Evolutionary conservation across 2,113 vertebrate species (phyloP).

Genomic region (Xiphophorus couchianus): DNA sequence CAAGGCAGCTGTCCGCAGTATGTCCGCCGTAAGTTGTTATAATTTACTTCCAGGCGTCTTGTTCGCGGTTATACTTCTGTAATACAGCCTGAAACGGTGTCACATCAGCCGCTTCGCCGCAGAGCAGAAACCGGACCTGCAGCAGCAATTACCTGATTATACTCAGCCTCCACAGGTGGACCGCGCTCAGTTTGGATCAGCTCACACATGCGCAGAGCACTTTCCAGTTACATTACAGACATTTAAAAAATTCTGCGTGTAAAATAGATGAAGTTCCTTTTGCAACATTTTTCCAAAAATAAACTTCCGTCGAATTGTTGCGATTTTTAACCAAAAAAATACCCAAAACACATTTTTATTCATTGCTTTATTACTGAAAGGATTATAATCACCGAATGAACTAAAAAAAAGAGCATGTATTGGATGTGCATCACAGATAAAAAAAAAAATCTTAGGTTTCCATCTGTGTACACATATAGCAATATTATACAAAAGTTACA

Average conservation of each 20-base stretch:
- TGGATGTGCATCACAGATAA: not conserved
- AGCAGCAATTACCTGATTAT: constrained; percentile 74
- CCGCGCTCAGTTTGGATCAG: not conserved
- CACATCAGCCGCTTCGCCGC: constrained; percentile 6
- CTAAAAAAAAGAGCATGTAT: not conserved
- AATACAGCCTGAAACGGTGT: constrained; percentile 46
- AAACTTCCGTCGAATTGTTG: not conserved
- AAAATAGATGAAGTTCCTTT: too few species aligned
- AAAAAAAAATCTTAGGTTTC: not conserved
- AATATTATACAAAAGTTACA: too few species aligned
- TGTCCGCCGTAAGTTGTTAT: constrained; percentile 7
- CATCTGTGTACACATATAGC: too few species aligned
- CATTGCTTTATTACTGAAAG: not conserved
- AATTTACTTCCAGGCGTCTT: not conserved
- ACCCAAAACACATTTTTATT: not conserved
- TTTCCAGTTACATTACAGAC: not conserved
- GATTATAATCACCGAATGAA: not conserved
- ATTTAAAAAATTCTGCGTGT: not conserved
- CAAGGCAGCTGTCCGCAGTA: not conserved
- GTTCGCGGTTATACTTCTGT: constrained; percentile 64
- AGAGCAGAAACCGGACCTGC: not conserved
- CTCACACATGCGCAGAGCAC: constrained; percentile 62
- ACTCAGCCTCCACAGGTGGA: constrained; percentile 62
- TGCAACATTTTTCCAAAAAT: not conserved
- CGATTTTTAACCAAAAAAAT: not conserved